Evolutionary conservation across 2,888 invertebrate genomes (phyloP).

Genomic region (Lithosia quadra): DNA sequence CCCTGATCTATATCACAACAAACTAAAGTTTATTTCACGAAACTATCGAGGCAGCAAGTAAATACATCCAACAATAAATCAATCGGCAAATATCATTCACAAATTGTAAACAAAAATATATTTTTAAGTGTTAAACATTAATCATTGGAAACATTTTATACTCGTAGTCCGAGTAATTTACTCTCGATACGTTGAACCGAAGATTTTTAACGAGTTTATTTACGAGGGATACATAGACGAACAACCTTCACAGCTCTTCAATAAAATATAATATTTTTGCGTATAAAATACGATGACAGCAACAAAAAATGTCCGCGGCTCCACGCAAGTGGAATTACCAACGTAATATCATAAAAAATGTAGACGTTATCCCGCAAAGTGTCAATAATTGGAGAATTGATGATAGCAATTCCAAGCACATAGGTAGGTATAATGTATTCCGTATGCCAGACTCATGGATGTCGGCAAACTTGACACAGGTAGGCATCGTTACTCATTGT

Average conservation of each 20-base stretch:
- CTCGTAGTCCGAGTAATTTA: slow-evolving; percentile 18
- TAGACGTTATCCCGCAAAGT: slow-evolving; percentile 29
- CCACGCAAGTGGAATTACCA: slow-evolving; percentile 7
- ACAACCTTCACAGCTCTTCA: slow-evolving; percentile 8
- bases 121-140: not conserved
- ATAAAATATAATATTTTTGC: slow-evolving; percentile 10
- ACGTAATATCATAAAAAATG: slow-evolving; percentile 26
- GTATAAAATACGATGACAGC: slow-evolving; percentile 17
- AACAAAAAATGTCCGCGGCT: slow-evolving; percentile 3
- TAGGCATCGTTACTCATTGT: slow-evolving; percentile 37
- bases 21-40: not conserved
- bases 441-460: slow-evolving; percentile 35
- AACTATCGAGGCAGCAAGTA: no score
- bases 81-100: not conserved
- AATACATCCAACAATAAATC: not conserved
- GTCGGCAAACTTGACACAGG: slow-evolving; percentile 39
- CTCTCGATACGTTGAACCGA: slow-evolving; percentile 12
- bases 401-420: slow-evolving; percentile 36
- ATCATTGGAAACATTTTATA: not conserved
- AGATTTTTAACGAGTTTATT: slow-evolving; percentile 22
- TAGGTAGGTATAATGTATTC: slow-evolving; percentile 40
- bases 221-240: slow-evolving; percentile 8
- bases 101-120: not conserved
- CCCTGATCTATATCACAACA: not conserved
- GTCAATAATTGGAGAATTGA: slow-evolving; percentile 50